A percentile compares a stretch with the other conserved stretches of the same genome.
Conservation (phyloP, 2,797 vertebrate species). For the Acanthurus tractus region DNA sequence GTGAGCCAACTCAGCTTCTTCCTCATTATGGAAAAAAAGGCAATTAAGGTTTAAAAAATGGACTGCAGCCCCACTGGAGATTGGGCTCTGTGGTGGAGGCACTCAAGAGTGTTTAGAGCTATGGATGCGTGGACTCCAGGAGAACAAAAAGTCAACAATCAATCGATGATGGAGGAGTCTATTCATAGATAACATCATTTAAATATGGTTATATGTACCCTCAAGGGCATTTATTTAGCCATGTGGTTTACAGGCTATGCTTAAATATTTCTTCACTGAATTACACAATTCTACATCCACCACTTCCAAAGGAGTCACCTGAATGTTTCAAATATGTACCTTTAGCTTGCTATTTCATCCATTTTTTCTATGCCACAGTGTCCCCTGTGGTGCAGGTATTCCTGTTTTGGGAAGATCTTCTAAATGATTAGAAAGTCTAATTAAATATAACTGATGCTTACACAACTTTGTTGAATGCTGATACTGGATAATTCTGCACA, state of each 20-base stretch:
- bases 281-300: background rate
- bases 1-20: constrained; percentile 62
- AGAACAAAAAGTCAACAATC: constrained; percentile 33
- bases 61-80: constrained; percentile 51
- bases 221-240: constrained; percentile 9
- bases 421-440: background rate
- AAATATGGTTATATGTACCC: constrained; percentile 7
- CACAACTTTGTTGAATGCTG: too few species aligned
- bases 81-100: constrained; percentile 39
- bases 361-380: background rate
- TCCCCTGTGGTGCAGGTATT: too few species aligned
- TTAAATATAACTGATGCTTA: background rate
- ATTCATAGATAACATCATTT: constrained; percentile 38
- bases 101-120: constrained; percentile 58
- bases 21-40: constrained; percentile 68
- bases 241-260: background rate
- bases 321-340: background rate
- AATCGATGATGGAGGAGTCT: constrained; percentile 27
- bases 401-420: background rate
- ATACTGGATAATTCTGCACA: background rate
- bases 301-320: too few species aligned
- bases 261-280: background rate
- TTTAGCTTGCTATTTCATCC: background rate
- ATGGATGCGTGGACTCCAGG: constrained; percentile 24
- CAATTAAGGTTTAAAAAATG: constrained; percentile 79